phyloP scores from a whole-genome alignment of 2,797 vertebrate species.

The Platalea minor region DNA sequence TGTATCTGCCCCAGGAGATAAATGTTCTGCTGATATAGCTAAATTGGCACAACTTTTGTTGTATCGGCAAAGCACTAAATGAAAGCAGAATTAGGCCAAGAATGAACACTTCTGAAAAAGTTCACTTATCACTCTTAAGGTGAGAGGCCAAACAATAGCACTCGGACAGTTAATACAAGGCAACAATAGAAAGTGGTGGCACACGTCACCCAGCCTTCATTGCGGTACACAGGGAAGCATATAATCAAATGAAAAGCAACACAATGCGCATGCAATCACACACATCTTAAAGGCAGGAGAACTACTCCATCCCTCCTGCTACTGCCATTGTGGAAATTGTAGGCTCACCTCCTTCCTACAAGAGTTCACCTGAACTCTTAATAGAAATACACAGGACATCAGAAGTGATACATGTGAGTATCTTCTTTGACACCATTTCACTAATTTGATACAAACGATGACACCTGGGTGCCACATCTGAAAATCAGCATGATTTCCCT shows the following conservation, averaged over 20 bases:
- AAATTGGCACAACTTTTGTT: background rate
- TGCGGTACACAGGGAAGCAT: accelerated
- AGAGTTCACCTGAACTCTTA: conserved; percentile 1
- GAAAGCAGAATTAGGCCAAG: background rate
- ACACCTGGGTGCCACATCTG: conserved; percentile 26
- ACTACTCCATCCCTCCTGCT: background rate
- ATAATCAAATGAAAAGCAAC: background rate
- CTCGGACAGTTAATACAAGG: background rate
- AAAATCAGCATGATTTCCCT: conserved; percentile 4
- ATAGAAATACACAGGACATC: background rate
- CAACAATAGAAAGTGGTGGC: background rate
- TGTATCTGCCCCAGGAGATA: background rate
- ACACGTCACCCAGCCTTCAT: background rate
- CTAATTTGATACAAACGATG: conserved; percentile 58
- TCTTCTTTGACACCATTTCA: background rate
- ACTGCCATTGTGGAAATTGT: background rate
- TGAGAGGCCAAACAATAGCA: background rate
- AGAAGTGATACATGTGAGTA: background rate
- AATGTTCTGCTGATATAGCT: background rate
- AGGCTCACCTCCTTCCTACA: background rate
- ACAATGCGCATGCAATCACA: background rate
- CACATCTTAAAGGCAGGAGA: background rate
- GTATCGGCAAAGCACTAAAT: background rate
- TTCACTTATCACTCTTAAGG: background rate
- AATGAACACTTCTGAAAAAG: background rate